These are phyloP conservation scores for Plutomurus gul DNA, from an alignment of 1,140 invertebrate genomes.

Conservation along the genomic window DNA sequence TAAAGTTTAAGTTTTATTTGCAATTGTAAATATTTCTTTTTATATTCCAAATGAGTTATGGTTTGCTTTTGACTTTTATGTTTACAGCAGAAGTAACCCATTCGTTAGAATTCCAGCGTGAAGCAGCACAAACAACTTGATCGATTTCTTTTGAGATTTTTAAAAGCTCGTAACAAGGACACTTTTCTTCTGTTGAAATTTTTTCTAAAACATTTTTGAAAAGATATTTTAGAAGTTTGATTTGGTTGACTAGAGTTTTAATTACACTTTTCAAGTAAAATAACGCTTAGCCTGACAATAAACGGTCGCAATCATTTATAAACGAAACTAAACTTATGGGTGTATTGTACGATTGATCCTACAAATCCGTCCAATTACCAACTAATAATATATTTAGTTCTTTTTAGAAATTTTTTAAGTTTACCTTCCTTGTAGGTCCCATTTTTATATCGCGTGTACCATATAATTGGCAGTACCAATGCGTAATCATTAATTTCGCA, in stretches of 20 bases:
- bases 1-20: not conserved
- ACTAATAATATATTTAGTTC: too few species aligned
- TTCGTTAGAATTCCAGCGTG: not conserved
- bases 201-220: not conserved
- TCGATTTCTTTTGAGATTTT: slow-evolving; percentile 1
- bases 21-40: not conserved
- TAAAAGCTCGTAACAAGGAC: not conserved
- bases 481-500: not conserved
- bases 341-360: too few species aligned
- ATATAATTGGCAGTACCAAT: not conserved
- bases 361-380: too few species aligned
- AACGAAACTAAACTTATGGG: too few species aligned
- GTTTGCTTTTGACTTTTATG: not conserved
- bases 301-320: too few species aligned
- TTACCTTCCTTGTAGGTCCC: not conserved
- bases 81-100: not conserved
- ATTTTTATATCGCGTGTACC: not conserved
- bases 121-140: slow-evolving; percentile 1
- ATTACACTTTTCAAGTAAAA: too few species aligned
- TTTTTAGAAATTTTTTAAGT: not conserved
- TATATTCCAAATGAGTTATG: not conserved
- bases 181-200: not conserved
- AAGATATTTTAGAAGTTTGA: too few species aligned
- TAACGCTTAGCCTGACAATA: too few species aligned
- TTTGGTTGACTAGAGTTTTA: too few species aligned